These are phyloP conservation scores for Theodoxus fluviatilis DNA, from an alignment of 2,888 invertebrate genomes.

Conservation along the genomic window DNA sequence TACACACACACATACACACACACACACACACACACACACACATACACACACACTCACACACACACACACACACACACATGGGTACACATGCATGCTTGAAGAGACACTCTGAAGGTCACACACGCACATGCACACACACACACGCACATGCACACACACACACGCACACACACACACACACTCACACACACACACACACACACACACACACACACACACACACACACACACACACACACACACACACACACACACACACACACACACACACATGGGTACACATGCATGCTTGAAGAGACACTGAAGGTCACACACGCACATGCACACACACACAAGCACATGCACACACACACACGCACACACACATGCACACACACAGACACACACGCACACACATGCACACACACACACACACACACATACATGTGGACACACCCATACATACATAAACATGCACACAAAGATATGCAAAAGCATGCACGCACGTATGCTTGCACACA, in stretches of 20 bases:
- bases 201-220: constrained; percentile 14
- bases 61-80: neutral
- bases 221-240: constrained; percentile 17
- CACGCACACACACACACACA: neutral
- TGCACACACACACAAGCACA: neutral
- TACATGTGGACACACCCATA: constrained; percentile 1
- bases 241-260: constrained; percentile 1
- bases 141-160: neutral
- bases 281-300: neutral
- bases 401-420: constrained; percentile 8
- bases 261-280: constrained; percentile 8
- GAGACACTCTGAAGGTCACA: neutral
- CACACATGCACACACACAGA: neutral
- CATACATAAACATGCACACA: neutral
- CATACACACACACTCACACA: constrained; percentile 8
- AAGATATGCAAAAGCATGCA: neutral
- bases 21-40: neutral
- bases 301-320: neutral
- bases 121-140: neutral
- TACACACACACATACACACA: neutral
- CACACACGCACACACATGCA: no score
- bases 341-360: neutral
- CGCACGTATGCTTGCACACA: neutral
- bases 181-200: constrained; percentile 1
- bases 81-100: neutral